Evolutionary conservation across 2,113 vertebrate genomes (phyloP).

Genomic region (Myotis davidii): DNA sequence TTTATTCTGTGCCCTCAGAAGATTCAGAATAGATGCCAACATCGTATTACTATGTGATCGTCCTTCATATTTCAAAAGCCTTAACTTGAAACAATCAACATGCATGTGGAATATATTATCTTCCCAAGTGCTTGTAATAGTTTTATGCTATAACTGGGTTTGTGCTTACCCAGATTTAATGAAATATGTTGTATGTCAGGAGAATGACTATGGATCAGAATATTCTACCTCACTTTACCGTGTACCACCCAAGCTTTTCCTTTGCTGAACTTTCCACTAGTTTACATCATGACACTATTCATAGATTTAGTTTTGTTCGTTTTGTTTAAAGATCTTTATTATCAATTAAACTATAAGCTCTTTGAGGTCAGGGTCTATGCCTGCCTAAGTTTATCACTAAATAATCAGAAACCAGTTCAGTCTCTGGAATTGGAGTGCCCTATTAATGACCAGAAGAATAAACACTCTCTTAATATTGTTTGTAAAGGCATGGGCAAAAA

Average conservation of each 20-base stretch:
- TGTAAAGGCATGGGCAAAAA: not conserved
- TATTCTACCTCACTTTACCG: not conserved
- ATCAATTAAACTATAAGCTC: not conserved
- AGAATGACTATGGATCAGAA: not conserved
- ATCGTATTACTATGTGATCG: constrained; percentile 58
- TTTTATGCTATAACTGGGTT: not conserved
- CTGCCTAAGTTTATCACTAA: not conserved
- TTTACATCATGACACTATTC: not conserved
- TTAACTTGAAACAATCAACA: constrained; percentile 66
- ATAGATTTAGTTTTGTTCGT: not conserved
- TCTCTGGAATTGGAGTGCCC: not conserved
- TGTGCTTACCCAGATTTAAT: not conserved
- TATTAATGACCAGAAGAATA: not conserved
- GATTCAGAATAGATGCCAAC: constrained; percentile 6
- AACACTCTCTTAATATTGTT: not conserved
- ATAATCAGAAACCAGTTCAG: not conserved
- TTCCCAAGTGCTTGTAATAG: not conserved
- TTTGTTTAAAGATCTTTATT: not conserved
- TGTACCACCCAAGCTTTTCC: not conserved
- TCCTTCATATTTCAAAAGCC: constrained; percentile 68
- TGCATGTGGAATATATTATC: not conserved
- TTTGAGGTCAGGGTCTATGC: not conserved
- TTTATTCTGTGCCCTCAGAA: constrained; percentile 31
- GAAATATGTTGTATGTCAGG: not conserved
- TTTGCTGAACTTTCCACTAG: not conserved